Conservation (phyloP, 2,113 vertebrate genomes). For the Mirza zaza region DNA sequence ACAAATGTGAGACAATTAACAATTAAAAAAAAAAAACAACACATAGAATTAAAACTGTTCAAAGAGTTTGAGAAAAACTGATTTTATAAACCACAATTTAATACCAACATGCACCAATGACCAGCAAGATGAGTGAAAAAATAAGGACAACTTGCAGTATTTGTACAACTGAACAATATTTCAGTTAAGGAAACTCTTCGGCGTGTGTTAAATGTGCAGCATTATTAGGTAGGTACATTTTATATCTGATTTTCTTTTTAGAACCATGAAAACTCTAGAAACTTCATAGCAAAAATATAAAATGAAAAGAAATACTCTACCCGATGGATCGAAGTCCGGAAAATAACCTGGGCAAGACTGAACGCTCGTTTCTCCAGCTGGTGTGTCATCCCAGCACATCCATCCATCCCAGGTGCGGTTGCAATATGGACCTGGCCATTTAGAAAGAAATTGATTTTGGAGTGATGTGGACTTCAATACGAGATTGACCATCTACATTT, state of each 20-base stretch:
- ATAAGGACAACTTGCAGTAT: background rate
- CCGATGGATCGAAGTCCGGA: slow-evolving; percentile 94
- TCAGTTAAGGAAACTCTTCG: background rate
- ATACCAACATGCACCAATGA: background rate
- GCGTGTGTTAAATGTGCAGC: background rate
- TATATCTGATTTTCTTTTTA: background rate
- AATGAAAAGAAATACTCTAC: slow-evolving; percentile 79
- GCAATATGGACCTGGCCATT: slow-evolving; percentile 88
- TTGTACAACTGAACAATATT: background rate
- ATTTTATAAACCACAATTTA: background rate
- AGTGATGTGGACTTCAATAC: background rate
- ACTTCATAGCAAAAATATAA: background rate
- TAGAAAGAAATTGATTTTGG: slow-evolving; percentile 1
- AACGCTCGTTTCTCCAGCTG: slow-evolving; percentile 86
- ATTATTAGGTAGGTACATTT: background rate
- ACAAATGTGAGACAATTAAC: background rate
- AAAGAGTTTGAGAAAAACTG: background rate
- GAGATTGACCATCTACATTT: background rate
- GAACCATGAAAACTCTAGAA: background rate
- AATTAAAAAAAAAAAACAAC: background rate
- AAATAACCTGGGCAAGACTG: slow-evolving; percentile 95
- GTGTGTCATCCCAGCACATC: slow-evolving; percentile 95
- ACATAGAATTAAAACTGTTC: background rate
- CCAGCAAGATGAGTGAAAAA: background rate
- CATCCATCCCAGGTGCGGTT: slow-evolving; percentile 94